Evolutionary conservation across 2,888 invertebrate species (phyloP).

Genomic region (Calliscelio sp.): DNA sequence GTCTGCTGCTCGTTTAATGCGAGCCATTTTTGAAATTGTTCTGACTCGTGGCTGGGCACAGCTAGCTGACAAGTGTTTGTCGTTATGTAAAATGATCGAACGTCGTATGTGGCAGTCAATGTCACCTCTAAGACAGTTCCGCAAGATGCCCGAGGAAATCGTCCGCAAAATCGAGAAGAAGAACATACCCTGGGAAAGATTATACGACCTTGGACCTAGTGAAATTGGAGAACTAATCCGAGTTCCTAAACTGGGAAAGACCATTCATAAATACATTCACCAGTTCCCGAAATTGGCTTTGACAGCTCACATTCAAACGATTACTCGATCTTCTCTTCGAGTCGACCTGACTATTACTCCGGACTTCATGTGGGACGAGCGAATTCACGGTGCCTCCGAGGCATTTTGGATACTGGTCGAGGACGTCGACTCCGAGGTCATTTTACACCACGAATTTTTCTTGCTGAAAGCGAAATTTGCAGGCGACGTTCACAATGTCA

Average conservation of each 20-base stretch:
- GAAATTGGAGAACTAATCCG: constrained; percentile 98
- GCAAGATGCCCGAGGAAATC: constrained; percentile 98
- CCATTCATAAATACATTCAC: constrained; percentile 97
- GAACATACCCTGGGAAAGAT: constrained; percentile 96
- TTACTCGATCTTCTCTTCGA: constrained; percentile 96
- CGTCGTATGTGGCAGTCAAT: constrained; percentile 99
- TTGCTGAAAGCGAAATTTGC: constrained; percentile 97
- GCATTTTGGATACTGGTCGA: constrained; percentile 96
- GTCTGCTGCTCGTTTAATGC: constrained; percentile 97
- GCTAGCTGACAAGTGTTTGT: constrained; percentile 97
- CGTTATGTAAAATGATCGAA: constrained; percentile 99
- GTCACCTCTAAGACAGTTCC: constrained; percentile 98
- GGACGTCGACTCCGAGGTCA: constrained; percentile 94
- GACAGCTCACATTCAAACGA: constrained; percentile 98
- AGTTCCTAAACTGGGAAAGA: constrained; percentile 97
- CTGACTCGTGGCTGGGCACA: constrained; percentile 98
- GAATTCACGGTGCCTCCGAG: constrained; percentile 93
- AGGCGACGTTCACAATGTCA: constrained; percentile 97
- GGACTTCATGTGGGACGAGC: constrained; percentile 99
- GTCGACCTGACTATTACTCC: constrained; percentile 99
- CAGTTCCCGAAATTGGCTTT: constrained; percentile 98
- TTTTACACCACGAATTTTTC: constrained; percentile 96
- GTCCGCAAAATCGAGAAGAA: constrained; percentile 99
- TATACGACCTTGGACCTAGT: constrained; percentile 98
- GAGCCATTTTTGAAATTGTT: constrained; percentile 99